Evolutionary conservation across 2,888 invertebrate species (phyloP), one percentile per base, ranked within the genome.

Genomic region (Ormyrus labotus): DNA sequence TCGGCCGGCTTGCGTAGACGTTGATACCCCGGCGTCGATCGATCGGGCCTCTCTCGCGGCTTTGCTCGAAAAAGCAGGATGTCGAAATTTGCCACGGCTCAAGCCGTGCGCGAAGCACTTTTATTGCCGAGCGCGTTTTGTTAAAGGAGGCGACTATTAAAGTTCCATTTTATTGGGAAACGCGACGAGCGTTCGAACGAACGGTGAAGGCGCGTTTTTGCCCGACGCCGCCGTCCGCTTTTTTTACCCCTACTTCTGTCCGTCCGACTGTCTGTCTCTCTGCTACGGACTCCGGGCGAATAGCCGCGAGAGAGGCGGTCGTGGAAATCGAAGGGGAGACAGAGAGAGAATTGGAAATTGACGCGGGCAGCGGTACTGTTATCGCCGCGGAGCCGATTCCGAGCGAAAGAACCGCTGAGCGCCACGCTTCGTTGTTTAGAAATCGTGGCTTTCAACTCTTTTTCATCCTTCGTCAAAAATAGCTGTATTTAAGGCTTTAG

Each of bases 61-160:
- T 50, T 45, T 11, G n/a, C 34, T 34, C 19, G 55, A 48, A 60
- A 61, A 50, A 69, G 34, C 67, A 73, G 57, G 78, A 82, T 78
- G 71, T 78, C 58, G 65, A 81, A 81, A 82, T 81, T 82, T 11
- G 82, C 64, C 50, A 77, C 67, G 70, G 60, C 55, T 51, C 13
- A 13, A 19, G 61, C 55, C 51, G n/a, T 34, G 67, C 58, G 5
- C 13, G 58, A 63, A 2, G 57, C 11, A 11, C 47, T 63, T 63
- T 72, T 19, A 53, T 11, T 11, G 72, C 45, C 64, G 72, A n/a
- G 60, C 6, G 48, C 71, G 55, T 58, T 70, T 63, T 70, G 64
- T 57, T 78, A 68, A 73, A 48, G 58, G 51, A 4, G 53, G 63
- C 70, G 67, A 76, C 71, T 71, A 71, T 76, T 80, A 71, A 76